A percentile compares a stretch with the other conserved stretches of the same genome.
phyloP scores from a whole-genome alignment of 2,797 vertebrate genomes.

The Clarias laeviceps region DNA sequence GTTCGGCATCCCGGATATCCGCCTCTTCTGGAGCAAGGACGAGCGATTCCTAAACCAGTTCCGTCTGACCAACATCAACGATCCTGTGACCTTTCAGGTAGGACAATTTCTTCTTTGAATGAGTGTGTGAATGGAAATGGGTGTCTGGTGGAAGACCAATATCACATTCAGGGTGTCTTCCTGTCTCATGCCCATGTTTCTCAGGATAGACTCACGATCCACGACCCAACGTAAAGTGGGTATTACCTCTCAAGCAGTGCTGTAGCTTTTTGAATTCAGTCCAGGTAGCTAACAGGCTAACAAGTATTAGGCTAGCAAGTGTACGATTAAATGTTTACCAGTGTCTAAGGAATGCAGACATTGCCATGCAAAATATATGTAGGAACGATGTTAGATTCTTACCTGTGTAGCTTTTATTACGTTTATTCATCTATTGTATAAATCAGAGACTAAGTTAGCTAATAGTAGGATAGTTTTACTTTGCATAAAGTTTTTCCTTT shows the following conservation, averaged over 20 bases:
- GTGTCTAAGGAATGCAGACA: neutral
- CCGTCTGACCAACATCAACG: conserved; percentile 75
- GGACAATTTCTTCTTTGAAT: neutral
- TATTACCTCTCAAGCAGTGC: too few relatives aligned
- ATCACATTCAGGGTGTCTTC: neutral
- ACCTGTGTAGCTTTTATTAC: neutral
- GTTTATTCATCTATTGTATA: neutral
- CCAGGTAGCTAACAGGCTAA: neutral
- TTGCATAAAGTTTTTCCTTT: neutral
- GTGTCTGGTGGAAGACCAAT: neutral
- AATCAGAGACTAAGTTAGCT: neutral
- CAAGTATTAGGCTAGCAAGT: neutral
- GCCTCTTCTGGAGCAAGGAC: conserved; percentile 92
- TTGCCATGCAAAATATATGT: neutral
- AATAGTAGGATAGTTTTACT: neutral
- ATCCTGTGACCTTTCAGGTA: conserved; percentile 88
- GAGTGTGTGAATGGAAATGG: neutral
- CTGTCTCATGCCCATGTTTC: neutral
- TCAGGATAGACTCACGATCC: neutral
- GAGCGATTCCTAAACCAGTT: conserved; percentile 90
- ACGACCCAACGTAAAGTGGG: neutral
- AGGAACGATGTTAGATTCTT: neutral
- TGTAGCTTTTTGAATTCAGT: neutral
- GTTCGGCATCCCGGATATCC: conserved; percentile 89
- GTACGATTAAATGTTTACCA: neutral